phyloP scores from a whole-genome alignment of 2,113 vertebrate genomes.

The Phrynocephalus versicolor region DNA sequence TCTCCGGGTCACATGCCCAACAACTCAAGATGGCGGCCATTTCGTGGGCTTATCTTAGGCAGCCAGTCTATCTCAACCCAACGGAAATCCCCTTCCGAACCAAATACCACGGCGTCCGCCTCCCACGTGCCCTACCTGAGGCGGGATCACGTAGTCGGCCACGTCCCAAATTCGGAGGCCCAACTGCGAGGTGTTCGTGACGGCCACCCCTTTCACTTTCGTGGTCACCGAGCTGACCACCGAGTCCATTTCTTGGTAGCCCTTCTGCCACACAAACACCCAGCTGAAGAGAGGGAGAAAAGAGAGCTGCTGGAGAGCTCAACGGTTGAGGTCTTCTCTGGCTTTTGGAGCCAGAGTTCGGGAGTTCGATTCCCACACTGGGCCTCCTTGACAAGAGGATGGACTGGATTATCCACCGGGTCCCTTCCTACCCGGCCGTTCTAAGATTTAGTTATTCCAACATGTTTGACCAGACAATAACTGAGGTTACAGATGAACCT shows the following conservation, averaged over 20 bases:
- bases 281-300: slow-evolving; percentile 75
- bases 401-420: too few species aligned
- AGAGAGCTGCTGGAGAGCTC: neutral
- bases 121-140: too few species aligned
- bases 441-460: too few species aligned
- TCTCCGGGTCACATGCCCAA: neutral
- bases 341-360: too few species aligned
- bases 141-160: slow-evolving; percentile 87
- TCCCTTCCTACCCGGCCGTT: too few species aligned
- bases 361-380: too few species aligned
- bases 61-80: neutral
- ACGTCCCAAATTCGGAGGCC: slow-evolving; percentile 86
- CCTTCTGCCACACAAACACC: slow-evolving; percentile 91
- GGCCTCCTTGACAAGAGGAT: too few species aligned
- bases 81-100: too few species aligned
- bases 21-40: neutral
- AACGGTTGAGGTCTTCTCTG: too few species aligned
- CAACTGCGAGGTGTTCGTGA: slow-evolving; percentile 77
- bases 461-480: too few species aligned
- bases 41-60: neutral
- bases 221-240: slow-evolving; percentile 83
- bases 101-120: too few species aligned
- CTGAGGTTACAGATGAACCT: too few species aligned
- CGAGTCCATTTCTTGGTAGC: slow-evolving; percentile 87
- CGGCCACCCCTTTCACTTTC: slow-evolving; percentile 83